Conservation (phyloP, 2,888 invertebrate species). For the Amiota mariae region DNA sequence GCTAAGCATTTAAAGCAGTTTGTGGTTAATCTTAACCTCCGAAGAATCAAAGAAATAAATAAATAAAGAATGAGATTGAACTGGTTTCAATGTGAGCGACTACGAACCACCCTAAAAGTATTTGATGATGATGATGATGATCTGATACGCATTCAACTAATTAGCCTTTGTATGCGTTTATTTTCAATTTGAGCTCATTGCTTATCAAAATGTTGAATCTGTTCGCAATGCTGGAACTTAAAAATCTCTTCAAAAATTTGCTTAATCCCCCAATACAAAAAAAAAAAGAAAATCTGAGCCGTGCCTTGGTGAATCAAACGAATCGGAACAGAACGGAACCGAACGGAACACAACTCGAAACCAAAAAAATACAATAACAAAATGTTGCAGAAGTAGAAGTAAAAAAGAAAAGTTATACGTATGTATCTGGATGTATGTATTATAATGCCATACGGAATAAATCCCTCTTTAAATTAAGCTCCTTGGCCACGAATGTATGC, state of each 20-base stretch:
- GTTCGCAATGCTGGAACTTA: conserved; percentile 5
- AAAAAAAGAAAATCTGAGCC: conserved; percentile 41
- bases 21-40: conserved; percentile 55
- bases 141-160: background rate
- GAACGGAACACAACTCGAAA: conserved; percentile 33
- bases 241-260: conserved; percentile 64
- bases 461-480: conserved; percentile 70
- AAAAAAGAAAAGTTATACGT: background rate
- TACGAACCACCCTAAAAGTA: background rate
- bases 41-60: background rate
- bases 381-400: conserved; percentile 3
- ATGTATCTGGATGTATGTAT: conserved; percentile 31
- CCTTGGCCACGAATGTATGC: conserved; percentile 53
- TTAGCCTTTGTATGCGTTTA: background rate
- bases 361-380: conserved; percentile 19
- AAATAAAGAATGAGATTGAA: too few species aligned
- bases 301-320: conserved; percentile 32
- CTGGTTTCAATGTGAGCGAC: too few species aligned
- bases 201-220: background rate
- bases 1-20: conserved; percentile 18
- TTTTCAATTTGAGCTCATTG: background rate
- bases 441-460: conserved; percentile 63
- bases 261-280: conserved; percentile 62
- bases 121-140: background rate
- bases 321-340: conserved; percentile 40